These are phyloP conservation scores for Sebastes melanostomus DNA, from an alignment of 2,797 vertebrate genomes.

Conservation along the genomic window DNA sequence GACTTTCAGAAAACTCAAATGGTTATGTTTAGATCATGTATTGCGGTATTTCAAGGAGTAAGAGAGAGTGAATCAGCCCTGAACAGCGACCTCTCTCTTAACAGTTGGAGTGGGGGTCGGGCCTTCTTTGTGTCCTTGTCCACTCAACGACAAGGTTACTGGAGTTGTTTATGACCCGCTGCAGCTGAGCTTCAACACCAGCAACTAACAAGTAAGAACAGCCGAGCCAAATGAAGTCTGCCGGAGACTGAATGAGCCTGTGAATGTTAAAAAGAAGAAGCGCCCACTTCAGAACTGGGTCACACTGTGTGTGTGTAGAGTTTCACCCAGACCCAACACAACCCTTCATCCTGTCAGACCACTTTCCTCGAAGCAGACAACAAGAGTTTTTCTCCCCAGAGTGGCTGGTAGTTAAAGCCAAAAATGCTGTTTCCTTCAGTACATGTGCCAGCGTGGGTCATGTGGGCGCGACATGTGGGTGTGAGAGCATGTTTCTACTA, in stretches of 20 bases:
- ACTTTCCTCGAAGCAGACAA: not conserved
- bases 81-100: not conserved
- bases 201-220: not conserved
- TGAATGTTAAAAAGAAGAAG: conserved; percentile 12
- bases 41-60: not conserved
- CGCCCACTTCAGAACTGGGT: conserved; percentile 9
- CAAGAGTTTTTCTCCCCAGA: not conserved
- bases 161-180: conserved; percentile 55
- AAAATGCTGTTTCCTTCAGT: not conserved
- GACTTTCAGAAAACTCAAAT: not conserved
- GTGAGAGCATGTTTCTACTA: conserved; percentile 15
- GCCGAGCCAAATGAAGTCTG: conserved; percentile 9
- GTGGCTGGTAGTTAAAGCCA: not conserved
- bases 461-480: conserved; percentile 14
- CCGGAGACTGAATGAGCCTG: not conserved
- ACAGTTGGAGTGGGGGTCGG: not conserved
- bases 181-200: conserved; percentile 26
- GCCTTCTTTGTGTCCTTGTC: conserved; percentile 55
- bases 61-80: not conserved
- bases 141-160: conserved; percentile 57
- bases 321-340: conserved; percentile 5
- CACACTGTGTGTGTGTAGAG: not conserved
- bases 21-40: not conserved
- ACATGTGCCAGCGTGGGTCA: not conserved
- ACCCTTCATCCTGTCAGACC: not conserved